Conservation (phyloP, 2,113 vertebrate genomes). For the Cyprinodon variegatus region DNA sequence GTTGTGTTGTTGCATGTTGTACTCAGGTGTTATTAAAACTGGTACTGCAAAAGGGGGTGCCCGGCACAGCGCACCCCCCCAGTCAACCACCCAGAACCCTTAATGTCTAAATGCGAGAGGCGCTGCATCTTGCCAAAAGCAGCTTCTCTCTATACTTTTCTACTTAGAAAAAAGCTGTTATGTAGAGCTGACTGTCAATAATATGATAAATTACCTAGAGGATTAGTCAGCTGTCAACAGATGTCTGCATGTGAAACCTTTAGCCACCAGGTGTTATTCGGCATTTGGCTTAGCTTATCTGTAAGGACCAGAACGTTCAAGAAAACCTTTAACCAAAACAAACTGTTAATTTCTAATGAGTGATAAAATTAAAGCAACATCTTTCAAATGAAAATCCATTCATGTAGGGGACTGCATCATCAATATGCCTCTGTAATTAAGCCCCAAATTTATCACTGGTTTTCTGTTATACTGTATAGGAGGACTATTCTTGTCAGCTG, state of each 20-base stretch:
- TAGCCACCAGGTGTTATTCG: slow-evolving; percentile 30
- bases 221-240: slow-evolving; percentile 38
- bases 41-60: too few relatives aligned
- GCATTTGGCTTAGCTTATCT: slow-evolving; percentile 23
- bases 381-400: neutral
- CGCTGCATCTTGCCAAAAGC: too few relatives aligned
- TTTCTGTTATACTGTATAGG: neutral
- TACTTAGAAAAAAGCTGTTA: neutral
- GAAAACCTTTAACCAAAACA: slow-evolving; percentile 14
- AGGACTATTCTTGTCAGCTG: neutral
- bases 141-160: neutral
- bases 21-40: too few relatives aligned
- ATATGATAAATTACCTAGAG: slow-evolving; percentile 40
- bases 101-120: too few relatives aligned
- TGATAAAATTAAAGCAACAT: neutral
- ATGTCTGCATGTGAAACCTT: slow-evolving; percentile 39
- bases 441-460: neutral
- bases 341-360: neutral
- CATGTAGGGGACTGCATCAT: neutral
- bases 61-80: too few relatives aligned
- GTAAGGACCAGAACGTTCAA: slow-evolving; percentile 18
- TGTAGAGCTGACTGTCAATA: slow-evolving; percentile 17
- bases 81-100: too few relatives aligned
- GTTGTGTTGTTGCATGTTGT: too few relatives aligned
- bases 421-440: neutral